These are phyloP conservation scores for Drosophila monieri DNA, from an alignment of 2,888 invertebrate genomes.

Conservation along the genomic window DNA sequence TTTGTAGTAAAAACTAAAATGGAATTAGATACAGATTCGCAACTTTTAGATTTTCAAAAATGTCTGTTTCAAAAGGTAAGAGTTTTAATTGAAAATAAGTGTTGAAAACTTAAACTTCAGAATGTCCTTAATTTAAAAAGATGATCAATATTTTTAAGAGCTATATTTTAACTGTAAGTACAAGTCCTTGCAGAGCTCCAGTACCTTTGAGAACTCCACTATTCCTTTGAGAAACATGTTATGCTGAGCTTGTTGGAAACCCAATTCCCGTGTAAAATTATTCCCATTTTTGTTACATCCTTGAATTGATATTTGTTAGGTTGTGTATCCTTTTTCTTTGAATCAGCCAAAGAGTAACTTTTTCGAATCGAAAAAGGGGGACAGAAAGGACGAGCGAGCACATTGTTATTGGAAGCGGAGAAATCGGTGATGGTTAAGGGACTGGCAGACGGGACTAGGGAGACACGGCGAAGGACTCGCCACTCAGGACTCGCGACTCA, in stretches of 20 bases:
- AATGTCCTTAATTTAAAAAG: too few relatives aligned
- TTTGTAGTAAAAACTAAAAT: slow-evolving; percentile 55
- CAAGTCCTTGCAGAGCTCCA: too few relatives aligned
- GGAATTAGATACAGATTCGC: slow-evolving; percentile 57
- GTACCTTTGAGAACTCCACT: too few relatives aligned
- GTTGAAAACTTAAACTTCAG: too few relatives aligned
- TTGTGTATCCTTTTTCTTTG: slow-evolving; percentile 20
- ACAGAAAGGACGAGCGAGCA: slow-evolving; percentile 29
- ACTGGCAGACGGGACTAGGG: background rate
- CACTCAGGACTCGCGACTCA: slow-evolving; percentile 47
- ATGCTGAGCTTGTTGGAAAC: too few relatives aligned
- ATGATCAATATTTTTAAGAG: too few relatives aligned
- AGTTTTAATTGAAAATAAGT: too few relatives aligned
- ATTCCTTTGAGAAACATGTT: too few relatives aligned
- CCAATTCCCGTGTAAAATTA: too few relatives aligned
- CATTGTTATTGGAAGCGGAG: slow-evolving; percentile 48
- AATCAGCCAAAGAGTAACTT: slow-evolving; percentile 9
- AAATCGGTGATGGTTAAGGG: slow-evolving; percentile 35
- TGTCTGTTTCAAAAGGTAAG: too few relatives aligned
- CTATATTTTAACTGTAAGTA: too few relatives aligned
- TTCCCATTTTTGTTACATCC: slow-evolving; percentile 15
- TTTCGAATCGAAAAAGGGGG: background rate
- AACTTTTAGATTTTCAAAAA: slow-evolving; percentile 58
- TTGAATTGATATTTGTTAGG: slow-evolving; percentile 26
- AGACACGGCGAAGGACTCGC: slow-evolving; percentile 26